Evolutionary conservation across 2,888 invertebrate species (phyloP), one percentile per base, ranked within the genome.

Genomic region (Desoria tigrina): DNA sequence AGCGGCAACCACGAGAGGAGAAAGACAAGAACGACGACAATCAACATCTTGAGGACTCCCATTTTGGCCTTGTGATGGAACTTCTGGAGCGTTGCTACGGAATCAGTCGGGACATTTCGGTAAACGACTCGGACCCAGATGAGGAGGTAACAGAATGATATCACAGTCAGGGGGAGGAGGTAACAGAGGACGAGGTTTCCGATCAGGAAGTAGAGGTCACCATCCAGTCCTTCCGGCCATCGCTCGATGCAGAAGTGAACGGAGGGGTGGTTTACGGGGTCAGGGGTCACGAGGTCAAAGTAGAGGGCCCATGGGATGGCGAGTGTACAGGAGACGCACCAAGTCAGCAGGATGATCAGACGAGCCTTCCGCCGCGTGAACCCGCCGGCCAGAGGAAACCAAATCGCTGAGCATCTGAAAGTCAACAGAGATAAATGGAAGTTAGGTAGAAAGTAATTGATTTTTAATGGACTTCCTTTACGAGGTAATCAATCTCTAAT

Each of bases 351-450:
- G 32, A 83, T 80, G 54, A 79, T 78, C 3, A 78, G 79, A 60
- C 92, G 86, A 9, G 94, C 92, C 14, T 92, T 87, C 61, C 89
- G 85, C 78, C 92, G 92, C 56, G 93, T 92, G 81, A 95, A 92
- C 81, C 94, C 92, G 79, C 89, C 88, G 78, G 91, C 92, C 77
- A 95, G 81, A 1, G 94, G 93, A 88, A 92, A 94, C 90, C 95
- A 94, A 77, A 95, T 96, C 53, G 95, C 95, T 76, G 95, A 85
- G 80, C 94, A 95, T 84, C 95, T 95, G 11, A 4, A 32, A 32
- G 6, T 7, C 4, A 11, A 32, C 6, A 32, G 32, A 11, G 32
- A 32, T 4, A 32, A 11, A 32, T 32, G 32, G 4, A 4, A 32
- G 32, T 32, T 7, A 32, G n/a, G n/a, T n/a, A n/a, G n/a, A n/a